Percentiles rank a stretch among this genome's conserved stretches.
Evolutionary conservation across 2,888 invertebrate species (phyloP).

Genomic region (Trissolcus brochymenae): DNA sequence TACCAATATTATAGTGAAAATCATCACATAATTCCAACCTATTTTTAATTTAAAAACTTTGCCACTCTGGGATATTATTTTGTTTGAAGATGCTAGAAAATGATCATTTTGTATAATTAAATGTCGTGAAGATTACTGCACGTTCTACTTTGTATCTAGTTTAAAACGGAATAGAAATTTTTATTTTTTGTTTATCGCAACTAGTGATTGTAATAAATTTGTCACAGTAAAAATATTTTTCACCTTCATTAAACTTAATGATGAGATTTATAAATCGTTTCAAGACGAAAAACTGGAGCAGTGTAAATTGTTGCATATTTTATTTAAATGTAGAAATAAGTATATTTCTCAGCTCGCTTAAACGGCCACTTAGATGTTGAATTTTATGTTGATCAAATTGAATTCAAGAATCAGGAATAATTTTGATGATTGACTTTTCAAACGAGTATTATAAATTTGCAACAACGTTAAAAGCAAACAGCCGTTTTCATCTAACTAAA

Average conservation of each 20-base stretch:
- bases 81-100: neutral
- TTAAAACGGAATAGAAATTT: neutral
- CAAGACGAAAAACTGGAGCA: too few species aligned
- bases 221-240: too few species aligned
- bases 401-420: too few species aligned
- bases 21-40: too few species aligned
- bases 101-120: too few species aligned
- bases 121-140: neutral
- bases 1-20: neutral
- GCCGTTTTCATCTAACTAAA: constrained; percentile 2
- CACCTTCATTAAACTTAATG: too few species aligned
- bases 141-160: neutral
- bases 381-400: too few species aligned
- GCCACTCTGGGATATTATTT: neutral
- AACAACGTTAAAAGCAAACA: constrained; percentile 10
- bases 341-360: too few species aligned
- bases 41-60: neutral
- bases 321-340: too few species aligned
- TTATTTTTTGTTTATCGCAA: neutral
- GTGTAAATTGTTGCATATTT: too few species aligned
- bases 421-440: neutral
- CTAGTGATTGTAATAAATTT: neutral
- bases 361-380: too few species aligned
- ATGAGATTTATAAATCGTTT: too few species aligned
- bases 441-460: constrained; percentile 2